Evolutionary conservation across 2,113 vertebrate species (phyloP).

Genomic region (Bubo scandiacus): DNA sequence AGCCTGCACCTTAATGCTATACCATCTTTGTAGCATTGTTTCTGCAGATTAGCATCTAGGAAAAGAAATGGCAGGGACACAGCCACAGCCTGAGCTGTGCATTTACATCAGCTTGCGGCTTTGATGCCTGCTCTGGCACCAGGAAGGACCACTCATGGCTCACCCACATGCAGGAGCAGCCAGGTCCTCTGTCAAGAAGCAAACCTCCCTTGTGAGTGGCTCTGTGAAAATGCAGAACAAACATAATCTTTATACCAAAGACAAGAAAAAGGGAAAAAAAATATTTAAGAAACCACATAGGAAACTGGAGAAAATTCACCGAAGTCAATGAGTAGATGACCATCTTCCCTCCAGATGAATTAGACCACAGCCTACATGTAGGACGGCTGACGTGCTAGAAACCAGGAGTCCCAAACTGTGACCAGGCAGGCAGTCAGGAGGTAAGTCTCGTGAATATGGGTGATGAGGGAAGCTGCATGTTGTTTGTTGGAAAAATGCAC

Average conservation of each 20-base stretch:
- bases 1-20: accelerated
- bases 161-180: not conserved
- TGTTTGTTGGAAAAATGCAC: not conserved
- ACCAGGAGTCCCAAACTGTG: not conserved
- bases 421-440: not conserved
- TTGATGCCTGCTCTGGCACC: too few species aligned
- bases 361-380: not conserved
- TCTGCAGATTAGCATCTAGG: not conserved
- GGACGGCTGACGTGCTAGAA: not conserved
- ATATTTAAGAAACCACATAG: too few species aligned
- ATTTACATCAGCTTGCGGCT: not conserved
- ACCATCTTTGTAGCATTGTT: not conserved
- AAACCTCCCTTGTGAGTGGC: not conserved
- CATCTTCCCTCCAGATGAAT: not conserved
- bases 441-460: not conserved
- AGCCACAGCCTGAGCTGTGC: not conserved
- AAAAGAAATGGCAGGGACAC: not conserved
- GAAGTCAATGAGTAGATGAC: not conserved
- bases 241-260: not conserved
- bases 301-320: not conserved
- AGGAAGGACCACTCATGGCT: not conserved
- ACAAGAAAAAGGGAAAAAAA: accelerated
- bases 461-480: not conserved
- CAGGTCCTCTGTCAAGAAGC: not conserved
- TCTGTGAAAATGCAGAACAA: not conserved